Conservation (phyloP, 2,888 invertebrate genomes). For the Trachelus troglodyta region DNA sequence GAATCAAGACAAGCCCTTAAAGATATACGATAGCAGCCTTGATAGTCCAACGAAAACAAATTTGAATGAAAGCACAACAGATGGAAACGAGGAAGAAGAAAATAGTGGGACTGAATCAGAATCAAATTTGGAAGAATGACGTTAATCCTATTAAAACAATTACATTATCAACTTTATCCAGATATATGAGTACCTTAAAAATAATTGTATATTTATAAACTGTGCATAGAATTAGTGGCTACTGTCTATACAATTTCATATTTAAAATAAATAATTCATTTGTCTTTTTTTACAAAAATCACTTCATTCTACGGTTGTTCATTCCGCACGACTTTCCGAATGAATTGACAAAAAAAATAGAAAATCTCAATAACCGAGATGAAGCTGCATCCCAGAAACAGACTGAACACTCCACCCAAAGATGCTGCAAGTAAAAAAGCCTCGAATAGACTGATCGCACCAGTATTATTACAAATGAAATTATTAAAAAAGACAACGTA, state of each 20-base stretch:
- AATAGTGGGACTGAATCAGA: background rate
- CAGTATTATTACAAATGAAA: background rate
- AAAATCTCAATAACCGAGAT: conserved; percentile 63
- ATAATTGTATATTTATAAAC: conserved; percentile 5
- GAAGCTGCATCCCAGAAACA: conserved; percentile 66
- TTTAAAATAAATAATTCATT: conserved; percentile 10
- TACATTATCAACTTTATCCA: background rate
- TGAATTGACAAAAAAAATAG: conserved; percentile 50
- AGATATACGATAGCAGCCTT: conserved; percentile 23
- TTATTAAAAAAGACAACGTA: conserved; percentile 29
- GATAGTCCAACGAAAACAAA: background rate
- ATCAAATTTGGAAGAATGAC: conserved; percentile 5
- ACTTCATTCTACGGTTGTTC: background rate
- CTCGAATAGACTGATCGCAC: background rate
- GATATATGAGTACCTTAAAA: background rate
- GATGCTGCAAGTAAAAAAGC: conserved; percentile 58
- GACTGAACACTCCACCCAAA: conserved; percentile 65
- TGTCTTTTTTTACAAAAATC: background rate
- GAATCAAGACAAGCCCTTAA: conserved; percentile 17
- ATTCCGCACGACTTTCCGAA: background rate
- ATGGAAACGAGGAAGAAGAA: conserved; percentile 7
- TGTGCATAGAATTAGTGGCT: conserved; percentile 8
- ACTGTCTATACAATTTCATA: background rate
- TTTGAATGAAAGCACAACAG: conserved; percentile 2
- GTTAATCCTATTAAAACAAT: background rate